Evolutionary conservation across 2,113 vertebrate genomes (phyloP).

Genomic region (Mesocricetus auratus): DNA sequence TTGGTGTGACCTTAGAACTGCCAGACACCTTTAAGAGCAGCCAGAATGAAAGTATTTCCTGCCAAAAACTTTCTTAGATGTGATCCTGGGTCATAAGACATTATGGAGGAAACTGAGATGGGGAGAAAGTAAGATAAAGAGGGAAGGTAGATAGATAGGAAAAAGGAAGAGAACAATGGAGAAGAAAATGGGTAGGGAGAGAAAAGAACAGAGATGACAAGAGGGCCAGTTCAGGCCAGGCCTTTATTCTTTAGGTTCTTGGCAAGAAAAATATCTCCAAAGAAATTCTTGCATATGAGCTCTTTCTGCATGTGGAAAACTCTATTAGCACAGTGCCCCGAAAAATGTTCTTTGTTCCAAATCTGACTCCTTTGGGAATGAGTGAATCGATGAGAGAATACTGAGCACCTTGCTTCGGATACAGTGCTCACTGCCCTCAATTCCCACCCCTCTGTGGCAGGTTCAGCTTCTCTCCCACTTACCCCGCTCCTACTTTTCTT

Average conservation of each 20-base stretch:
- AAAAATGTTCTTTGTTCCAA: conserved; percentile 24
- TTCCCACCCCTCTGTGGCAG: neutral
- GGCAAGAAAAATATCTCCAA: conserved; percentile 11
- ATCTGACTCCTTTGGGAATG: neutral
- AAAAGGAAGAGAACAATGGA: neutral
- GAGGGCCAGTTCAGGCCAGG: neutral
- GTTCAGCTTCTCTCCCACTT: neutral
- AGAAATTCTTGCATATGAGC: neutral
- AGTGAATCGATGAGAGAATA: neutral
- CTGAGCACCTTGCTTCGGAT: neutral
- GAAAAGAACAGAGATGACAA: neutral
- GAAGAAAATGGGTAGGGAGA: neutral
- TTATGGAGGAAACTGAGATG: neutral
- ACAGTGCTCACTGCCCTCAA: neutral
- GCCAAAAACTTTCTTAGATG: neutral
- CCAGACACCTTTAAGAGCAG: neutral
- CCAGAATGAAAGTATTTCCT: neutral
- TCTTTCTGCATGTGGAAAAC: neutral
- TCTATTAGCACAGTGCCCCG: neutral
- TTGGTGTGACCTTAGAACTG: neutral
- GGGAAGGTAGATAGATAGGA: neutral
- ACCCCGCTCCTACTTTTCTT: neutral
- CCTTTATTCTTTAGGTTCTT: neutral
- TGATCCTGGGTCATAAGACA: neutral
- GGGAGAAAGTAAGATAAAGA: neutral